A percentile compares a stretch with the other conserved stretches of the same genome.
These are phyloP conservation scores for Branchinecta sandiegonensis DNA, from an alignment of 2,888 invertebrate genomes.

Conservation along the genomic window DNA sequence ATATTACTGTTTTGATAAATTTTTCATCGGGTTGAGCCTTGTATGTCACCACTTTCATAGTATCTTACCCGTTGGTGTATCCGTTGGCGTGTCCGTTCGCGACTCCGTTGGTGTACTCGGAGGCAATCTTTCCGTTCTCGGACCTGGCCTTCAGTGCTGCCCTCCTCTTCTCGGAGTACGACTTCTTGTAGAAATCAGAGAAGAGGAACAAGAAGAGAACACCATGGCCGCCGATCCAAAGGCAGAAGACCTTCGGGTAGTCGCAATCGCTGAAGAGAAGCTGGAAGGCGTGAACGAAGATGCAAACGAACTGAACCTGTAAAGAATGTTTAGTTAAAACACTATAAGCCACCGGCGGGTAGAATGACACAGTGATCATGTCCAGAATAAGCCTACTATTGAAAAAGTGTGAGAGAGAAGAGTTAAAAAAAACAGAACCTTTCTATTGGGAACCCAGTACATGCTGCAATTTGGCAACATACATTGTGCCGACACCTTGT, in stretches of 20 bases:
- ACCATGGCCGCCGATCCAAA: constrained; percentile 92
- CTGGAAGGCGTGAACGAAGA: constrained; percentile 85
- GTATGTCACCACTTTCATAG: too few species aligned
- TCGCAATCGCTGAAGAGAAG: constrained; percentile 78
- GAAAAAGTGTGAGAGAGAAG: too few species aligned
- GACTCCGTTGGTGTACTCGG: constrained; percentile 18
- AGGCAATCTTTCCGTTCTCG: neutral
- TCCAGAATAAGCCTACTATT: too few species aligned
- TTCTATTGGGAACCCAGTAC: too few species aligned
- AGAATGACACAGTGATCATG: too few species aligned
- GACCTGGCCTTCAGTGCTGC: neutral
- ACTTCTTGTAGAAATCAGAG: constrained; percentile 71
- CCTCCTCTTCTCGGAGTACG: constrained; percentile 29
- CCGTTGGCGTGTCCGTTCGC: constrained; percentile 24
- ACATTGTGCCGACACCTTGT: too few species aligned
- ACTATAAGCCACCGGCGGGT: too few species aligned
- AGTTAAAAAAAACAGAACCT: too few species aligned
- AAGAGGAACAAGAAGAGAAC: constrained; percentile 92
- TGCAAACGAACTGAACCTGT: constrained; percentile 72
- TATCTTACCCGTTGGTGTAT: too few species aligned
- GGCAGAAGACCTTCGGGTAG: constrained; percentile 71
- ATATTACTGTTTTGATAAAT: too few species aligned
- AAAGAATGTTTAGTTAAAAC: constrained; percentile 28
- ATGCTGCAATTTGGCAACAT: too few species aligned
- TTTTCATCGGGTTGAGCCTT: too few species aligned